These are phyloP conservation scores for Plebejus anna DNA, from an alignment of 2,888 invertebrate species.

Conservation along the genomic window DNA sequence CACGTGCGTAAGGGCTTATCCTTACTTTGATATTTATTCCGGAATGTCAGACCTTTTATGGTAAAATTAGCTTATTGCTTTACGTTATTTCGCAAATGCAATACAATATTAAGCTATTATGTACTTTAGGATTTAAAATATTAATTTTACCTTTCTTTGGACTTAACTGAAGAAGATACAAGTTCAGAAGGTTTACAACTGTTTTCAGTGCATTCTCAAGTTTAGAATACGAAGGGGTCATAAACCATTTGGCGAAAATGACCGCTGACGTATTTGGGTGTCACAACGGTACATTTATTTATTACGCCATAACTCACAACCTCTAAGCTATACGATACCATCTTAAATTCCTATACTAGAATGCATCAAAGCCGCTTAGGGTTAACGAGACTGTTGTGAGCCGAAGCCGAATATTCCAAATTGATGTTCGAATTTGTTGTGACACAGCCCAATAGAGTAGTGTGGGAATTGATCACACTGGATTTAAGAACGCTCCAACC, in stretches of 20 bases:
- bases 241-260: slow-evolving; percentile 45
- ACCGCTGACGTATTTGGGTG: slow-evolving; percentile 69
- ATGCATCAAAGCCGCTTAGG: slow-evolving; percentile 64
- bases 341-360: slow-evolving; percentile 65
- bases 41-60: not conserved
- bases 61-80: not conserved
- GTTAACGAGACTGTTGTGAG: slow-evolving; percentile 63
- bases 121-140: not conserved
- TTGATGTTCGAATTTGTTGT: slow-evolving; percentile 56
- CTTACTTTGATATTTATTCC: not conserved
- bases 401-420: slow-evolving; percentile 59
- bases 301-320: slow-evolving; percentile 73
- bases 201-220: not conserved
- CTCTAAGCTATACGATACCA: slow-evolving; percentile 60
- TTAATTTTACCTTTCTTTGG: not conserved
- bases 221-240: slow-evolving; percentile 22
- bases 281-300: slow-evolving; percentile 72
- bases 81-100: not conserved
- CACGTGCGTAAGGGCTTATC: not conserved
- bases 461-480: not conserved
- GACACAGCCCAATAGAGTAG: not conserved
- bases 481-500: not conserved
- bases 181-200: not conserved
- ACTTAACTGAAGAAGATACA: not conserved
- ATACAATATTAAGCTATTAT: not conserved